phyloP scores from a whole-genome alignment of 1,140 invertebrate species.

The Drosophila nannoptera region DNA sequence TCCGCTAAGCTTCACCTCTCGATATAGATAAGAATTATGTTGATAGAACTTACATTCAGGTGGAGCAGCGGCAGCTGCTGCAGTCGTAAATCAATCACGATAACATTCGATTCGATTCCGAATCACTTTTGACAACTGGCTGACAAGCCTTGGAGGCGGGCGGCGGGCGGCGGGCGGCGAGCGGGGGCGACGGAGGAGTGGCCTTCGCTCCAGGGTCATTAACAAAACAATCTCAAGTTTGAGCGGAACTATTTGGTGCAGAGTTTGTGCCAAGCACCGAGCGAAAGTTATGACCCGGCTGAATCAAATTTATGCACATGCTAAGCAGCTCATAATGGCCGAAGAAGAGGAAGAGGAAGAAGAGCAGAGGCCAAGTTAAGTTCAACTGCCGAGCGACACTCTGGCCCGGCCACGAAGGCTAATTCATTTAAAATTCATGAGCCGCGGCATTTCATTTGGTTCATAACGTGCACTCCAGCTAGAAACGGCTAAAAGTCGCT shows the following conservation, averaged over 20 bases:
- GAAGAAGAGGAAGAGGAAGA: no score
- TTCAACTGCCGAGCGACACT: conserved; percentile 17
- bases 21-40: background rate
- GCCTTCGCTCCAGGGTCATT: no score
- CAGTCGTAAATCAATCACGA: conserved; percentile 29
- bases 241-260: conserved; percentile 4
- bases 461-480: conserved; percentile 32
- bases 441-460: conserved; percentile 54
- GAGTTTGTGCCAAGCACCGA: conserved; percentile 19
- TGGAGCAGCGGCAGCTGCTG: conserved; percentile 3
- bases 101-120: conserved; percentile 8
- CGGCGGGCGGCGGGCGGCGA: no score
- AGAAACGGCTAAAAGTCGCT: background rate
- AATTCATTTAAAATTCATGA: conserved; percentile 76
- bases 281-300: conserved; percentile 11
- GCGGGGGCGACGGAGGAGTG: no score
- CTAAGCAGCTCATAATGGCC: conserved; percentile 39
- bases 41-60: conserved; percentile 8
- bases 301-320: conserved; percentile 35
- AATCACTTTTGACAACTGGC: conserved; percentile 7
- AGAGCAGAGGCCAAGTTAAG: conserved; percentile 3
- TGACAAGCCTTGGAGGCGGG: conserved; percentile 1
- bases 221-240: conserved; percentile 5
- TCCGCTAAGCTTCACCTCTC: background rate
- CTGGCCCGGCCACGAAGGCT: conserved; percentile 57